A percentile compares a stretch with the other conserved stretches of the same genome.
phyloP scores from a whole-genome alignment of 2,113 vertebrate species.

The Lamprotornis superbus region DNA sequence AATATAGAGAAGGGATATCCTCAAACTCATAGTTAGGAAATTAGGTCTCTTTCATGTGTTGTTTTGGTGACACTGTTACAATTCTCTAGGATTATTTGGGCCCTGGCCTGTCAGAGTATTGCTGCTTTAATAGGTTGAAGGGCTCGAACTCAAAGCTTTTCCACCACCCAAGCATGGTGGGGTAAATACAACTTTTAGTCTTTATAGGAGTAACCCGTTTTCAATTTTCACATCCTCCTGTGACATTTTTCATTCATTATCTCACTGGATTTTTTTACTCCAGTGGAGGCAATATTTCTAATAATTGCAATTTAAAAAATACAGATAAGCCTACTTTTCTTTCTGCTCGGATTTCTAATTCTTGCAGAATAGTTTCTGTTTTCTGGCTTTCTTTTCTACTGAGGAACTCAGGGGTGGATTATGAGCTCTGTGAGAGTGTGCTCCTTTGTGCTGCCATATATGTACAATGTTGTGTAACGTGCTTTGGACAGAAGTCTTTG shows the following conservation, averaged over 20 bases:
- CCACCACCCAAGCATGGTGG: neutral
- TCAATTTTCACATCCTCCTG: neutral
- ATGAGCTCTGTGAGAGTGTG: neutral
- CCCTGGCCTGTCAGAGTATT: neutral
- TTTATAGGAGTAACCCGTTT: neutral
- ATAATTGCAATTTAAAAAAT: fast-evolving
- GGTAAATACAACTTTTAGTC: neutral
- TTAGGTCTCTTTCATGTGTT: neutral
- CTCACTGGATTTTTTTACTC: neutral
- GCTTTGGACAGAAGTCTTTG: neutral
- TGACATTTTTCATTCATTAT: neutral
- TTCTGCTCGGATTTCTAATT: neutral
- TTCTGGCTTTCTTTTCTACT: neutral
- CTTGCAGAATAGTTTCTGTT: neutral
- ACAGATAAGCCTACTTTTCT: neutral
- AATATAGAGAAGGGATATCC: neutral
- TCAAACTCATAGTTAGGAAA: neutral
- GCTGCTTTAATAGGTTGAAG: neutral
- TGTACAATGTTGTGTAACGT: fast-evolving
- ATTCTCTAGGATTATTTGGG: neutral
- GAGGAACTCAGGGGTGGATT: neutral
- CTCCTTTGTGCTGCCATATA: neutral
- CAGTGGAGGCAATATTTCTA: neutral
- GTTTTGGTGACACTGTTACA: neutral
- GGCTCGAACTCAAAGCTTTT: neutral